Evolutionary conservation across 2,888 invertebrate genomes (phyloP).

Genomic region (Gryllus longicercus): DNA sequence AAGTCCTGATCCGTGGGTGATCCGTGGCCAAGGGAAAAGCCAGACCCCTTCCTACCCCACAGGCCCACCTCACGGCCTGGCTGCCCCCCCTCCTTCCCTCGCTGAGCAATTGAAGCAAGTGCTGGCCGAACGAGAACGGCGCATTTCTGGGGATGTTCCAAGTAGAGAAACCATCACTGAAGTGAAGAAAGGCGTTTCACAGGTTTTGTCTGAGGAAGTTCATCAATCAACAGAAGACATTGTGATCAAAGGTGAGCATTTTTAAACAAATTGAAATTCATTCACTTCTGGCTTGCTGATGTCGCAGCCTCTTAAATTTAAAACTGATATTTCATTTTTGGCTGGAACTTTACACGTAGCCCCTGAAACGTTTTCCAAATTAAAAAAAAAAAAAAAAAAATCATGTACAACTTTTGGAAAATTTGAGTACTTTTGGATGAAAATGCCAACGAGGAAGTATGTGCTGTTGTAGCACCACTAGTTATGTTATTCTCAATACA

Average conservation of each 20-base stretch:
- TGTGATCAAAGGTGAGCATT: background rate
- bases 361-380: too few relatives aligned
- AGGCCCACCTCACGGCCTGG: slow-evolving; percentile 44
- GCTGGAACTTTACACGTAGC: too few relatives aligned
- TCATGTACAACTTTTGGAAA: too few relatives aligned
- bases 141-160: slow-evolving; percentile 48
- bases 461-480: too few relatives aligned
- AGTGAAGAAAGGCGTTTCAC: slow-evolving; percentile 55
- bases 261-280: too few relatives aligned
- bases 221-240: slow-evolving; percentile 60
- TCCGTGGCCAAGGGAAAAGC: background rate
- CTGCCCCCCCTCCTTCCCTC: slow-evolving; percentile 71
- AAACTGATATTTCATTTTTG: too few relatives aligned
- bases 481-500: too few relatives aligned
- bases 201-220: slow-evolving; percentile 82
- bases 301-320: too few relatives aligned
- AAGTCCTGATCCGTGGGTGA: background rate
- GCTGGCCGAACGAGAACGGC: slow-evolving; percentile 77
- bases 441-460: too few relatives aligned
- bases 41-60: background rate
- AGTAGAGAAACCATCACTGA: slow-evolving; percentile 49
- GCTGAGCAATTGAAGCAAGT: slow-evolving; percentile 86
- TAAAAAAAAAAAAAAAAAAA: too few relatives aligned
- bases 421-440: too few relatives aligned
- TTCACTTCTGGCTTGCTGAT: too few relatives aligned